Percentiles rank a stretch among this genome's conserved stretches.
Evolutionary conservation across 2,797 vertebrate species (phyloP).

Genomic region (Hydrocynus forskahlii): DNA sequence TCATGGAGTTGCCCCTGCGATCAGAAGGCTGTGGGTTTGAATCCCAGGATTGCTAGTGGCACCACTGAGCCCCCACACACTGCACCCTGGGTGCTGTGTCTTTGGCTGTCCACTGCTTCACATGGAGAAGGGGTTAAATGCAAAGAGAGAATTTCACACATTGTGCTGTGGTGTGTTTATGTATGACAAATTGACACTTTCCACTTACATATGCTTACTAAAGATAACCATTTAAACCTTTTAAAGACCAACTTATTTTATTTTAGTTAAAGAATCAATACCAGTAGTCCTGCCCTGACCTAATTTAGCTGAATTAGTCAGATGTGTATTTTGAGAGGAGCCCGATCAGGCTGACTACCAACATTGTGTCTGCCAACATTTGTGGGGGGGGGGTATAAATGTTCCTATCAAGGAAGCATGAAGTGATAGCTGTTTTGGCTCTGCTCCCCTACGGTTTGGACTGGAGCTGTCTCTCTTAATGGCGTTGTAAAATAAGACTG

Average conservation of each 20-base stretch:
- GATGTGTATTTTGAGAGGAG: background rate
- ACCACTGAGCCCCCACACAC: no score
- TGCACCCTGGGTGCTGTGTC: no score
- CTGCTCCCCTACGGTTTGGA: conserved; percentile 52
- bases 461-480: conserved; percentile 45
- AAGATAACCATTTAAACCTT: background rate
- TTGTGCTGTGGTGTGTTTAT: no score
- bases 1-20: no score
- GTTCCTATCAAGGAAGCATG: conserved; percentile 44
- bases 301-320: background rate
- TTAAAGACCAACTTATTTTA: background rate
- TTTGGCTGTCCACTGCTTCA: no score
- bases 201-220: background rate
- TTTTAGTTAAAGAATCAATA: background rate
- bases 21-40: no score
- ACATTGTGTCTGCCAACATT: conserved; percentile 63
- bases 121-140: no score
- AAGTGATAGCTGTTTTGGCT: conserved; percentile 57
- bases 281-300: background rate
- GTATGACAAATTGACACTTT: no score
- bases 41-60: no score
- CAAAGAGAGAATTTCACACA: no score
- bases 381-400: conserved; percentile 61
- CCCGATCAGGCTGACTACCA: conserved; percentile 44
- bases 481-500: conserved; percentile 46